A percentile compares a stretch with the other conserved stretches of the same genome.
Evolutionary conservation across 2,797 vertebrate genomes (phyloP).

Genomic region (Acipenser transmontanus): DNA sequence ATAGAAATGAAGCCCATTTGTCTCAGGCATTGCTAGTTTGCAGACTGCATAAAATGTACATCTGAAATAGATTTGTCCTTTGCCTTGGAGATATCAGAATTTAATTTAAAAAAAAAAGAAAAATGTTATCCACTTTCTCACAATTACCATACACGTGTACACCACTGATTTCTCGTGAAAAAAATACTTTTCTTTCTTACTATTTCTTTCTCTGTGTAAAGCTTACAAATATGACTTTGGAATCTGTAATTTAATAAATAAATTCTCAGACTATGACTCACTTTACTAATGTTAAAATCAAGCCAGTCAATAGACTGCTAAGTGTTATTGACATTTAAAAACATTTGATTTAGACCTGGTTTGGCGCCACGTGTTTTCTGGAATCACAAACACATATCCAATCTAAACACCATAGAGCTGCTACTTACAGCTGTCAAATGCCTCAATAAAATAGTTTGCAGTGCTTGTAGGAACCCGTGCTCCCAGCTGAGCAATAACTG

Average conservation of each 20-base stretch:
- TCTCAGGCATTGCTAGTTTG: too few relatives aligned
- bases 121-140: neutral
- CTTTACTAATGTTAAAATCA: conserved; percentile 1
- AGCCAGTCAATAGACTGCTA: neutral
- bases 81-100: neutral
- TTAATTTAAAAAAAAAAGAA: neutral
- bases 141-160: conserved; percentile 8
- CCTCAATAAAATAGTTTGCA: neutral
- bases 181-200: neutral
- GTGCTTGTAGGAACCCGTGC: neutral
- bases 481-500: conserved; percentile 1
- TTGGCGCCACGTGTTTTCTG: neutral
- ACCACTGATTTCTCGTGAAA: neutral
- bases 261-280: conserved; percentile 3
- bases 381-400: neutral
- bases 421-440: neutral
- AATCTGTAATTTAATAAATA: conserved; percentile 13
- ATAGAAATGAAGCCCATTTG: too few relatives aligned
- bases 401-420: neutral
- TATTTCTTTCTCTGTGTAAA: neutral
- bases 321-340: neutral
- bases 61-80: neutral
- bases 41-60: too few relatives aligned
- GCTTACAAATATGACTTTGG: neutral
- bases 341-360: neutral